phyloP scores from a whole-genome alignment of 2,888 invertebrate species.

The Napeogenes sylphis region DNA sequence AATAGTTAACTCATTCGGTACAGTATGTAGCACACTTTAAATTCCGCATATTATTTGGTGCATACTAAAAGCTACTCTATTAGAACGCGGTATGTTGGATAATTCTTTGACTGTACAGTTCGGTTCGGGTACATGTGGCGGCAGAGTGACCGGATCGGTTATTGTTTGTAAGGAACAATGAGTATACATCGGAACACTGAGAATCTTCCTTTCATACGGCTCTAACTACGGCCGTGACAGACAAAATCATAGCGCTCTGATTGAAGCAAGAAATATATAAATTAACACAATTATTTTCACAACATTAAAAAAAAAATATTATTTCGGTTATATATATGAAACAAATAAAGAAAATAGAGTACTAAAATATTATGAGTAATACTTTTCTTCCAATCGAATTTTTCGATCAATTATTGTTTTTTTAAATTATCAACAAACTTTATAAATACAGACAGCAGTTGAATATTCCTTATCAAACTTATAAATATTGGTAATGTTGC shows the following conservation, averaged over 20 bases:
- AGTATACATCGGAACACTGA: constrained; percentile 42
- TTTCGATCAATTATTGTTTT: too few species aligned
- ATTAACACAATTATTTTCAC: not conserved
- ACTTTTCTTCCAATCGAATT: too few species aligned
- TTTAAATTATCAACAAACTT: too few species aligned
- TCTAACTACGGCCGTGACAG: constrained; percentile 24
- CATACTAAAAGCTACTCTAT: constrained; percentile 13
- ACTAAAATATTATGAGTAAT: too few species aligned
- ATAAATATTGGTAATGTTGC: too few species aligned
- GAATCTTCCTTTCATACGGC: constrained; percentile 59
- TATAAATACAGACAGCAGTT: too few species aligned
- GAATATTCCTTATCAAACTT: too few species aligned
- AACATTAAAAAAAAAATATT: too few species aligned
- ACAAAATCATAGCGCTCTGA: not conserved
- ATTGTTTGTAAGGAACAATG: constrained; percentile 58
- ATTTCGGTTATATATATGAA: too few species aligned
- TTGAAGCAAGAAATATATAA: not conserved
- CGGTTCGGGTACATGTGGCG: constrained; percentile 18
- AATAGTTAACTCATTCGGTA: constrained; percentile 24
- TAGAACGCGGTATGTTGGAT: not conserved
- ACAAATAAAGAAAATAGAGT: too few species aligned
- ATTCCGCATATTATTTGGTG: constrained; percentile 11
- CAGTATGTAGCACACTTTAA: constrained; percentile 21
- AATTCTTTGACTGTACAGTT: constrained; percentile 4
- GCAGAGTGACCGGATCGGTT: constrained; percentile 37